Evolutionary conservation across 1,140 invertebrate species (phyloP).

Genomic region (Meloidogyne floridensis): DNA sequence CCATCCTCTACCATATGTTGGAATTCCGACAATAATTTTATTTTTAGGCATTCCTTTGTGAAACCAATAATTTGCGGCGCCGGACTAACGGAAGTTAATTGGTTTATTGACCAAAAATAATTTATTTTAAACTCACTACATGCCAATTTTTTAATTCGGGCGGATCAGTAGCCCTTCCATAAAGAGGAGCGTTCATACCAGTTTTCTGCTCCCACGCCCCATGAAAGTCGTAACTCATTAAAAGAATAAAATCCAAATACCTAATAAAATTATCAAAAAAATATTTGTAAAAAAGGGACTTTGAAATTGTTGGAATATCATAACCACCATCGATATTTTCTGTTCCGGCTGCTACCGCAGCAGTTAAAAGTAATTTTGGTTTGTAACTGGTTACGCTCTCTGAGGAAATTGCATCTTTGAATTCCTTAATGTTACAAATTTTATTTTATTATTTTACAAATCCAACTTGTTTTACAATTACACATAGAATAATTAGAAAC

Average conservation of each 20-base stretch:
- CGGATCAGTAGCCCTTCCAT: conserved; percentile 34
- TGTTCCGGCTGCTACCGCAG: conserved; percentile 66
- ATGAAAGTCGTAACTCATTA: conserved; percentile 66
- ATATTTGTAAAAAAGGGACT: conserved; percentile 44
- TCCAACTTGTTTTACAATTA: neutral
- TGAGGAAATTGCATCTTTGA: conserved; percentile 87
- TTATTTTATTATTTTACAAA: neutral
- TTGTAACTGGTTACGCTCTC: conserved; percentile 79
- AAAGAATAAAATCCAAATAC: conserved; percentile 62
- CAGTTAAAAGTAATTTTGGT: conserved; percentile 63
- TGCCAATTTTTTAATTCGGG: conserved; percentile 55
- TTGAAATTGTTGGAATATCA: conserved; percentile 65
- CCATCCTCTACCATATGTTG: conserved; percentile 72
- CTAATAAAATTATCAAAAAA: conserved; percentile 70
- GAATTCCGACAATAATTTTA: conserved; percentile 69
- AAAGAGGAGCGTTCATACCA: conserved; percentile 63
- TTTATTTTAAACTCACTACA: conserved; percentile 51
- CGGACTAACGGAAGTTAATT: conserved; percentile 73
- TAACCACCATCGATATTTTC: conserved; percentile 67
- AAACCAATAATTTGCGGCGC: conserved; percentile 86
- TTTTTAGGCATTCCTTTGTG: conserved; percentile 90
- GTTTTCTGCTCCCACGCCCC: conserved; percentile 60
- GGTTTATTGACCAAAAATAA: too few species aligned
- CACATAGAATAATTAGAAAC: neutral
- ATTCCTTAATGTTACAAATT: conserved; percentile 70